Base-by-base conservation (phyloP, 2,888 invertebrate species). In the Pycnomerus fuliginosus region DNA sequence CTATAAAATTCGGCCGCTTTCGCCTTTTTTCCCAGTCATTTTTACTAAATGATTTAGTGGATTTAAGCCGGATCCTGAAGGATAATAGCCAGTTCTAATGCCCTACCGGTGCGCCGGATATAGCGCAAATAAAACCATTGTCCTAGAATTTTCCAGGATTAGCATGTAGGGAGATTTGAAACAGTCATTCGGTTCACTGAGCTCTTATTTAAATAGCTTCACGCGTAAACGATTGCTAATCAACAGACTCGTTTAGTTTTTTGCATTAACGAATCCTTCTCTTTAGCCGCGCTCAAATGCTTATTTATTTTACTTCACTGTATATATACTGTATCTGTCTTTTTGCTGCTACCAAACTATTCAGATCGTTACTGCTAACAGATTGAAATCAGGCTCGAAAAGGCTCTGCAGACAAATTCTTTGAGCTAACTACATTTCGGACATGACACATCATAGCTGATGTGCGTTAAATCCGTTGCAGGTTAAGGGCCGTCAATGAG, bases 101-200 rank as follows among this genome's bases (percentile, higher is more conserved):
- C 57, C 50, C 44, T 27, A 50, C 52, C 58, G 52, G 53, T 48
- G 50, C 53, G 48, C 52, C 25, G 56, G 54, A 60, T 56, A 59
- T 54, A 57, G 58, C 60, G 57, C 55, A 56, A 64, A 65, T 65
- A 60, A 60, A 62, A 62, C 60, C 63, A 64, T 66, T 66, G 64
- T 65, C 59, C 62, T 59, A 60, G 64, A 64, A 61, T 65, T 65
- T 65, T 60, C 57, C 56, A 47, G 64, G 62, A 65, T 67, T 65
- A 65, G 28, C 14, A 36, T 15, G 25, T 16, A 36, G 16, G 16
- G 40, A 57, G 61, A 62, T 61, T 64, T 57, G 58, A 56, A 61
- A 62, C 58, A 60, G 58, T 61, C 56, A 54, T 52, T 53, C 56
- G 61, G 60, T 58, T 58, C 64, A 55, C 43, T 52, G 57, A 23